Evolutionary conservation across 2,888 invertebrate genomes (phyloP), one percentile per base, ranked within the genome.

Genomic region (Myopa testacea): DNA sequence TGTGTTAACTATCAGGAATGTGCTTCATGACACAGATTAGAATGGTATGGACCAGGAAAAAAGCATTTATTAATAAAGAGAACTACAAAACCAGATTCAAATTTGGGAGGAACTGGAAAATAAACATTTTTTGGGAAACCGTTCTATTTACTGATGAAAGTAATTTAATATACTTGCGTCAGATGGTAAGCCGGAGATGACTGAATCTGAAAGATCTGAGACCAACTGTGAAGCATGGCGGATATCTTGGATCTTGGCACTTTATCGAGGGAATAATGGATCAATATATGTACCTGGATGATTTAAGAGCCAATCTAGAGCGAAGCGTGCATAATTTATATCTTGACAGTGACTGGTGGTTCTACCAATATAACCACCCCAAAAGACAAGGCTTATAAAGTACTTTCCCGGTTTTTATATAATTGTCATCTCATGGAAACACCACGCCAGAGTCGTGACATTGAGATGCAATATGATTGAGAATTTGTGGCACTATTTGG

Each of bases 171-270:
- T 72, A 68, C 45, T 72, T 78, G 37, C 76, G 78, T 62, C 40
- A n/a, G 76, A 55, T 73, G 62, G 62, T 63, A 3, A 78, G 73
- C 69, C 65, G 68, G 50, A 76, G n/a, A n/a, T n/a, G 72, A 65
- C 52, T 77, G 14, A 50, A 76, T 73, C 34, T 50, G 45, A 72
- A 76, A 50, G 68, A 76, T 65, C 58, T 62, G 65, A 73, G 50
- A 63, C 76, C 74, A 19, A 79, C 69, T 52, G 77, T 69, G 34
- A 77, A 78, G 40, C 78, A 75, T 45, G 70, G 78, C n/a, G 69
- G 74, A 6, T 34, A 37, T 7, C 63, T 38, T 14, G 78, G 78
- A 14, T 60, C 40, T 12, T n/a, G 71, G 6, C 75, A 76, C 65
- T 78, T 71, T 16, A 50, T 75, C 37, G 75, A 76, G 40, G 76